phyloP scores from a whole-genome alignment of 2,888 invertebrate species.

The Eilema depressum region DNA sequence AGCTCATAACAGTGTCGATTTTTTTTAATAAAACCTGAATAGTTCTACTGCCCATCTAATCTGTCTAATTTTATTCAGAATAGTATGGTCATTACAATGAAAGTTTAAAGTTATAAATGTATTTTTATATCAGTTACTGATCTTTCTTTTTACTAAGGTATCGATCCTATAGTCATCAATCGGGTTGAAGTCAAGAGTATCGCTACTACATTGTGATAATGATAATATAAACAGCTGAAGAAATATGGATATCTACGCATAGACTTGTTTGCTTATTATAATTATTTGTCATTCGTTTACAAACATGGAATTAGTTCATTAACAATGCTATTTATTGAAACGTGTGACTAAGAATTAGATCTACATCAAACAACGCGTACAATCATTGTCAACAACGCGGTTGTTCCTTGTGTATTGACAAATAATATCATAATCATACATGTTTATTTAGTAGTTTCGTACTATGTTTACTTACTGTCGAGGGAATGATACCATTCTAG shows the following conservation, averaged over 20 bases:
- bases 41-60: too few relatives aligned
- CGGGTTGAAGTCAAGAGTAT: too few relatives aligned
- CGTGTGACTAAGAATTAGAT: neutral
- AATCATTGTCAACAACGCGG: neutral
- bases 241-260: neutral
- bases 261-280: neutral
- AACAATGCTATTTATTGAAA: neutral
- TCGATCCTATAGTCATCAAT: too few relatives aligned
- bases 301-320: neutral
- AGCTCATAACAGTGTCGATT: too few relatives aligned
- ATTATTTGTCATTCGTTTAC: neutral
- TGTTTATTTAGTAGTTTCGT: neutral
- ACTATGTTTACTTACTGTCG: neutral
- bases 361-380: neutral
- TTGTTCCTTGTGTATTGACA: slow-evolving; percentile 4
- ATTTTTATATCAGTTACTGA: too few relatives aligned
- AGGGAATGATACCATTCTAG: neutral
- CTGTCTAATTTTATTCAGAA: too few relatives aligned
- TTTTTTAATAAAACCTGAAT: too few relatives aligned
- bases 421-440: neutral
- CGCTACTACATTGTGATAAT: too few relatives aligned
- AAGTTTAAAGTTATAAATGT: too few relatives aligned
- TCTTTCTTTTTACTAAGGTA: too few relatives aligned
- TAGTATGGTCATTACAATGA: too few relatives aligned
- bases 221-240: neutral